Percentiles rank a stretch among this genome's conserved stretches.
These are phyloP conservation scores for Pelodytes ibericus DNA, from an alignment of 2,797 vertebrate species.

Conservation along the genomic window DNA sequence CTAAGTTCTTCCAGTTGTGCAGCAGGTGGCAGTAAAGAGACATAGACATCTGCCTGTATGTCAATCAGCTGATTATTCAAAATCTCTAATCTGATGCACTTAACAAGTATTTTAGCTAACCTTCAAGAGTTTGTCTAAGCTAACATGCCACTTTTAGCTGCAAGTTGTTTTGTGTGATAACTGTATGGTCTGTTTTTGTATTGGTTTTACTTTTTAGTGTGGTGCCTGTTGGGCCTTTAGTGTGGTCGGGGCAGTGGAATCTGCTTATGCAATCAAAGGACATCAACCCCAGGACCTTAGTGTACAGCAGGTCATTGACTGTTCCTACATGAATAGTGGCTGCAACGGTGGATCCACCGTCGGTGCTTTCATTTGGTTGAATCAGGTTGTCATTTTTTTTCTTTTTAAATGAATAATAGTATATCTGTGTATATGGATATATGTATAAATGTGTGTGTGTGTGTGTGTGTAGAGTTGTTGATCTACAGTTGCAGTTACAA, in stretches of 20 bases:
- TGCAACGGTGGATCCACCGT: slow-evolving; percentile 82
- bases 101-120: neutral
- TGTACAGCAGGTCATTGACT: slow-evolving; percentile 91
- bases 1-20: neutral
- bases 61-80: too few species aligned
- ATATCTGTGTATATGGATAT: neutral
- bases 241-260: slow-evolving; percentile 81
- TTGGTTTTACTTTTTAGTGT: slow-evolving; percentile 73
- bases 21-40: slow-evolving; percentile 11
- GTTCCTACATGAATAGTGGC: slow-evolving; percentile 80
- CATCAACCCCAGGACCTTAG: slow-evolving; percentile 78
- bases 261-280: slow-evolving; percentile 75
- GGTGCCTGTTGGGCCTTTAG: slow-evolving; percentile 95
- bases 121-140: neutral
- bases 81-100: neutral
- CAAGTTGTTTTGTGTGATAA: neutral
- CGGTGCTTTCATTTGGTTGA: slow-evolving; percentile 81
- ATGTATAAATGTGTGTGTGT: neutral
- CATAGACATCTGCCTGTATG: neutral
- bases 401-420: neutral
- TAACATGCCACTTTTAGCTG: neutral
- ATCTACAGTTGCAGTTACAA: too few species aligned
- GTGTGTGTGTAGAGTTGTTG: neutral
- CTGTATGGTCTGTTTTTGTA: slow-evolving; percentile 21
- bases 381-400: slow-evolving; percentile 71